Evolutionary conservation across 2,888 invertebrate genomes (phyloP), one percentile per base, ranked within the genome.

Genomic region (Selenia dentaria): DNA sequence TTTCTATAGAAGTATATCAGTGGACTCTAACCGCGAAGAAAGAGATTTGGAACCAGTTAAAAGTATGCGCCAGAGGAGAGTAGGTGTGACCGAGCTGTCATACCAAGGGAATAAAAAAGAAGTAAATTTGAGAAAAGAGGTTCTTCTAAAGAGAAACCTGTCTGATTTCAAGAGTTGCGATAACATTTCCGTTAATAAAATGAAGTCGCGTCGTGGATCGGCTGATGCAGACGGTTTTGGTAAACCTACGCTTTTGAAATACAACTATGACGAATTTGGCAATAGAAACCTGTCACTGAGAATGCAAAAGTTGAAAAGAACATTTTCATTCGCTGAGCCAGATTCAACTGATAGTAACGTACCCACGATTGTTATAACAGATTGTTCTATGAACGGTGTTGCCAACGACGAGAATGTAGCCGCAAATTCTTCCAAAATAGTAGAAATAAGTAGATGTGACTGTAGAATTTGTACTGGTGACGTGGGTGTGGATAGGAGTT

Each of bases 401-500:
- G 79, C 77, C 77, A 79, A 74, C 57, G 51, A 43, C 32, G 61
- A 69, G 62, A 59, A 59, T 39, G 31, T 43, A 44, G 28, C 38
- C 33, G 34, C 14, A 48, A 38, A 34, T 28, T 40, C 47, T 50
- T 47, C 50, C 47, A 48, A 48, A 38, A 26, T 45, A 45, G 46
- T 40, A 45, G 46, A 46, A 32, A 55, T 72, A 70, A 71, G 70
- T 75, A 80, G 71, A 59, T 89, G 89, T 78, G 77, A 83, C 60
- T 90, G 88, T 81, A 79, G 74, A 55, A 83, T 87, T 65, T 89
- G 89, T 82, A 78, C 62, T 26, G 80, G 79, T 29, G 70, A 67
- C 8, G 71, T 62, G 11, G 67, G 48, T 8, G 64, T 57, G 31
- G 62, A 66, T 47, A 60, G 51, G 20, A 65, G 59, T 44, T 74